These are phyloP conservation scores for Oscheius sp. DNA, from an alignment of 2,888 invertebrate genomes.

Conservation along the genomic window DNA sequence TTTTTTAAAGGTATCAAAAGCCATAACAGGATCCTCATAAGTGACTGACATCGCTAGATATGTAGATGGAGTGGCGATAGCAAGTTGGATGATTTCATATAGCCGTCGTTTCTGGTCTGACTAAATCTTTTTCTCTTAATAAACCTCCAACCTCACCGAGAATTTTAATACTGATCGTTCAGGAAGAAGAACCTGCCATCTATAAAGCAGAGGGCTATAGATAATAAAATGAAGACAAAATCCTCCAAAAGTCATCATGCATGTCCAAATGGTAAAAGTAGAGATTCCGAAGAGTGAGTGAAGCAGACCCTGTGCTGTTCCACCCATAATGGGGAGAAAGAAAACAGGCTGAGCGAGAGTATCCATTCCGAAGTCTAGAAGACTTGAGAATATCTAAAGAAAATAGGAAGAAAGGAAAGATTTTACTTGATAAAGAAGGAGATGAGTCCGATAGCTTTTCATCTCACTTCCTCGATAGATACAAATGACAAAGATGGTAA, in stretches of 20 bases:
- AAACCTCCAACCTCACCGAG: background rate
- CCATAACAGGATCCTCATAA: background rate
- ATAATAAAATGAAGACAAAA: constrained; percentile 15
- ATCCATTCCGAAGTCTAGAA: constrained; percentile 17
- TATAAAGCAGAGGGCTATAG: background rate
- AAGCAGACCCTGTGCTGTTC: constrained; percentile 1
- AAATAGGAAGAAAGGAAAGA: background rate
- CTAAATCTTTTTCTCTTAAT: background rate
- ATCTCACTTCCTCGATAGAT: background rate
- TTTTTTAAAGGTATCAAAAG: background rate
- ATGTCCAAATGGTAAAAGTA: background rate
- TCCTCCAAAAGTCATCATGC: background rate
- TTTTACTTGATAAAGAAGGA: constrained; percentile 8
- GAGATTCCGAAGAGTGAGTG: background rate
- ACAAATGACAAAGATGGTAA: constrained; percentile 9
- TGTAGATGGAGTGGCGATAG: background rate
- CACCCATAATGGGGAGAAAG: constrained; percentile 14
- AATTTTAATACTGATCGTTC: background rate
- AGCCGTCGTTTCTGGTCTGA: background rate
- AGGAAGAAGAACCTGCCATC: constrained; percentile 10
- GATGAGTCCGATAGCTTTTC: background rate
- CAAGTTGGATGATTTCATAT: background rate
- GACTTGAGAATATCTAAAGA: background rate
- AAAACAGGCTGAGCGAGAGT: constrained; percentile 6
- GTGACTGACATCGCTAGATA: background rate